Conservation (phyloP, 2,797 vertebrate species). For the Pygocentrus nattereri region DNA sequence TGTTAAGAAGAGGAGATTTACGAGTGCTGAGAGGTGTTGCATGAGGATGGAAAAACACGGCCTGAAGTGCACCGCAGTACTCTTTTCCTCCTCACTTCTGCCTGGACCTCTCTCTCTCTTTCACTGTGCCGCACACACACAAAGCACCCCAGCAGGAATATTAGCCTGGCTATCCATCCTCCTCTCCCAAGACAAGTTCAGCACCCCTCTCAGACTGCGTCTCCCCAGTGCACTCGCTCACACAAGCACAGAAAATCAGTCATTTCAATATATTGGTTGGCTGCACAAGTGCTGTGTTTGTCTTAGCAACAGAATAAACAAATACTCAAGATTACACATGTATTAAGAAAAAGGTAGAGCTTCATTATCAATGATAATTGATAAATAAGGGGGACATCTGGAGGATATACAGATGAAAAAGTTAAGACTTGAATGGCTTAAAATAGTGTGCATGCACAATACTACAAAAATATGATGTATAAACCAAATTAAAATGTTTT, state of each 20-base stretch:
- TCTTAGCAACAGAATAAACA: not conserved
- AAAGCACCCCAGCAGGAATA: conserved; percentile 39
- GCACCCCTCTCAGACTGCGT: conserved; percentile 6
- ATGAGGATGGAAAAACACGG: conserved; percentile 76
- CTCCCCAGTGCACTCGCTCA: conserved; percentile 21
- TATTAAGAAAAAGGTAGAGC: too few relatives aligned
- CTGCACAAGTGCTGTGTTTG: conserved; percentile 12
- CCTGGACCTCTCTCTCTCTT: conserved; percentile 46
- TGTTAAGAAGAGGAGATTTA: conserved; percentile 75
- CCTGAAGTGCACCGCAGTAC: conserved; percentile 51
- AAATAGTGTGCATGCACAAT: too few relatives aligned
- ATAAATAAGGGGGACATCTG: too few relatives aligned
- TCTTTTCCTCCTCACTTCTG: conserved; percentile 56
- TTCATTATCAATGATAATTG: too few relatives aligned
- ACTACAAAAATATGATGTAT: too few relatives aligned
- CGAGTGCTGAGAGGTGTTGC: conserved; percentile 70
- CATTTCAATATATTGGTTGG: not conserved
- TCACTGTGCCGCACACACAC: conserved; percentile 34
- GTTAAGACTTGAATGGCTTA: too few relatives aligned
- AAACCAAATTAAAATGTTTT: too few relatives aligned
- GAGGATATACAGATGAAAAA: too few relatives aligned
- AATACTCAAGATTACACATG: too few relatives aligned
- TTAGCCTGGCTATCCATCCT: conserved; percentile 35
- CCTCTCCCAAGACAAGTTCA: conserved; percentile 16
- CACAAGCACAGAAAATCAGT: conserved; percentile 1